Conservation (phyloP, 2,888 invertebrate genomes). For the Mamestra brassicae region DNA sequence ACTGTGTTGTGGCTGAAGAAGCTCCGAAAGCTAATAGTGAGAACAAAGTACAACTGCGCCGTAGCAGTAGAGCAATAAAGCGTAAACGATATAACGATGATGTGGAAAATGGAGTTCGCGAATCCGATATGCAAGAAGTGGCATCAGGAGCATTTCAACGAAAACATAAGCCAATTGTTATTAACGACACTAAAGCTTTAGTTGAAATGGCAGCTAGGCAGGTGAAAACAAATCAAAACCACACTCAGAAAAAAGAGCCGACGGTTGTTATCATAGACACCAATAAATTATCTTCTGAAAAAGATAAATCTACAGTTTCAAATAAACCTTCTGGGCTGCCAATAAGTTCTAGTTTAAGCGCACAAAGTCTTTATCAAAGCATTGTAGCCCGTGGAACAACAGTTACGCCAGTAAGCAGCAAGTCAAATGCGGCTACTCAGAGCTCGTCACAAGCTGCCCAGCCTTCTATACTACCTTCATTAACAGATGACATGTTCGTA, state of each 20-base stretch:
- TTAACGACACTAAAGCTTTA: constrained; percentile 93
- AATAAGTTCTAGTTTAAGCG: constrained; percentile 79
- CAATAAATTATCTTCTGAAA: constrained; percentile 92
- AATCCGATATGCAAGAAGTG: constrained; percentile 92
- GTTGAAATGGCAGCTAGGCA: constrained; percentile 93
- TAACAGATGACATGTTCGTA: constrained; percentile 98
- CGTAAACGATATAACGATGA: constrained; percentile 91
- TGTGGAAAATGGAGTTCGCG: constrained; percentile 89
- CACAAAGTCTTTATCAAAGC: constrained; percentile 92
- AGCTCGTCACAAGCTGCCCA: constrained; percentile 63
- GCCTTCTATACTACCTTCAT: constrained; percentile 94
- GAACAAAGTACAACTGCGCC: constrained; percentile 74
- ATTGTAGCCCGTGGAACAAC: constrained; percentile 85
- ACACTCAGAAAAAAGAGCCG: constrained; percentile 92
- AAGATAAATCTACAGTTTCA: constrained; percentile 90
- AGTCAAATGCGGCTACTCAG: constrained; percentile 75
- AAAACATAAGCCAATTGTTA: constrained; percentile 89
- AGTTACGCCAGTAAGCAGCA: constrained; percentile 81
- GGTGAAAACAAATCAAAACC: constrained; percentile 69
- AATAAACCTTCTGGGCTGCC: constrained; percentile 74
- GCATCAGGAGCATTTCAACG: constrained; percentile 90
- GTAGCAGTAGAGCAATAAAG: constrained; percentile 85
- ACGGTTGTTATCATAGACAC: constrained; percentile 95
- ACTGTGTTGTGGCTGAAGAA: constrained; percentile 79
- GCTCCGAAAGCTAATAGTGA: constrained; percentile 73